Evolutionary conservation across 2,797 vertebrate genomes (phyloP), one percentile per base, ranked within the genome.

Genomic region (Knipowitschia caucasica): DNA sequence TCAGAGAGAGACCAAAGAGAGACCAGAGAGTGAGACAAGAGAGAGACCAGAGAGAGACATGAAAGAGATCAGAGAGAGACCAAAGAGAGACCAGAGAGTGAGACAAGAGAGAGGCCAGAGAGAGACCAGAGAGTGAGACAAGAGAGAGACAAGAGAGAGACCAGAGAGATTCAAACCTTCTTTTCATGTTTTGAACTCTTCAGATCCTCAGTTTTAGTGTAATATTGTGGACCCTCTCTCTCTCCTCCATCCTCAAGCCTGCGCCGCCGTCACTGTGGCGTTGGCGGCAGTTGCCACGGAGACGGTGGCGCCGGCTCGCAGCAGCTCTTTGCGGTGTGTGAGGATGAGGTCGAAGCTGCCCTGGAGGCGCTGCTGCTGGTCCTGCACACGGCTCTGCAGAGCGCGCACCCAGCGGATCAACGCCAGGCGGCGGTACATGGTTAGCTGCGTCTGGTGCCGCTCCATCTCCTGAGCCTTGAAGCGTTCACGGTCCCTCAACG

Each of bases 381-480:
- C 93, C 65, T 90, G 86, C 11, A 98, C 80, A 0, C 85, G 92
- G 73, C 88, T 77, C 87, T 96, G 94, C 63, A 99, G 89, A 40
- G 92, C 86, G 25, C 94, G 93, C 61, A 99, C 92, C 94, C 95
- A 98, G 69, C 94, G 95, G 67, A 98, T 92, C 77, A 99, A 86
- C 0, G 95, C 94, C 86, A 99, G 79, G 10, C 96, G 93, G 7
- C 96, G 93, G 78, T 98, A 98, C 96, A 99, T 98, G 83, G 94
- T 95, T 78, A 99, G 80, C 82, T 97, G 96, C 56, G 91, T 82
- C 21, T 95, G 96, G 65, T 99, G 95, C 80, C 94, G 96, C 87
- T 98, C 94, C 82, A 98, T 99, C 88, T 98, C 96, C 77, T 71
- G 89, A 58, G 94, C 95, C 75, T 99, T 99, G 86, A 95, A 95